Conservation (phyloP, 2,113 vertebrate species). For the Eudyptes chrysolophus region DNA sequence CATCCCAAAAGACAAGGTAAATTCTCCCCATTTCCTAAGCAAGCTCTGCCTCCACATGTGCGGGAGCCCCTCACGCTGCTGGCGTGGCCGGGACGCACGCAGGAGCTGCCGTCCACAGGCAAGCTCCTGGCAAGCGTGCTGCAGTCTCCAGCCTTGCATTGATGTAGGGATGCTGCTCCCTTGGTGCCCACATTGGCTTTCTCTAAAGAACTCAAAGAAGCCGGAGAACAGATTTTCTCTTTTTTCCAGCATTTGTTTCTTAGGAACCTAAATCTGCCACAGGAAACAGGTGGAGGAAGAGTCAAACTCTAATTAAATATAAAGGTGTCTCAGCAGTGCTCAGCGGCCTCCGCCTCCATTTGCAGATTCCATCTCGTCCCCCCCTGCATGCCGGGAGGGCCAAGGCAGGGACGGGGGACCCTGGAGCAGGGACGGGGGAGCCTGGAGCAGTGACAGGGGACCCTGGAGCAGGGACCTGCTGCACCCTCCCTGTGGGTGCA, state of each 20-base stretch:
- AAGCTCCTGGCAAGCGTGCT: accelerated
- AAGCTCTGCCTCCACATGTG: background rate
- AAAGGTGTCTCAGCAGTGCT: background rate
- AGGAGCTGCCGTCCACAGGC: accelerated
- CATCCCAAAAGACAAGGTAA: accelerated
- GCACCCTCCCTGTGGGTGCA: background rate
- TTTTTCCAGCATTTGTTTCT: background rate
- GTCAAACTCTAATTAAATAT: background rate
- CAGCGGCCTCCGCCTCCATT: background rate
- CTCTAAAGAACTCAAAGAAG: background rate
- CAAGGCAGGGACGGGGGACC: background rate
- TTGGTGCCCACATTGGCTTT: background rate
- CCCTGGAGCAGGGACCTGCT: background rate
- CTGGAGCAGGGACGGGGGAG: background rate
- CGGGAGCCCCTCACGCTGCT: background rate
- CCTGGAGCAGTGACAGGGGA: background rate
- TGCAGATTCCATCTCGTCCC: background rate
- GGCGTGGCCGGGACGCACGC: accelerated
- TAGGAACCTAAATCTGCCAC: background rate
- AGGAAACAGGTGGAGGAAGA: slow-evolving; percentile 54
- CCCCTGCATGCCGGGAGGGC: accelerated
- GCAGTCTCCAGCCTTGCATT: background rate
- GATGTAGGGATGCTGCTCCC: background rate
- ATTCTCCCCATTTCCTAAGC: accelerated
- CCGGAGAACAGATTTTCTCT: background rate